phyloP scores from a whole-genome alignment of 2,113 vertebrate genomes.

The Lontra canadensis region DNA sequence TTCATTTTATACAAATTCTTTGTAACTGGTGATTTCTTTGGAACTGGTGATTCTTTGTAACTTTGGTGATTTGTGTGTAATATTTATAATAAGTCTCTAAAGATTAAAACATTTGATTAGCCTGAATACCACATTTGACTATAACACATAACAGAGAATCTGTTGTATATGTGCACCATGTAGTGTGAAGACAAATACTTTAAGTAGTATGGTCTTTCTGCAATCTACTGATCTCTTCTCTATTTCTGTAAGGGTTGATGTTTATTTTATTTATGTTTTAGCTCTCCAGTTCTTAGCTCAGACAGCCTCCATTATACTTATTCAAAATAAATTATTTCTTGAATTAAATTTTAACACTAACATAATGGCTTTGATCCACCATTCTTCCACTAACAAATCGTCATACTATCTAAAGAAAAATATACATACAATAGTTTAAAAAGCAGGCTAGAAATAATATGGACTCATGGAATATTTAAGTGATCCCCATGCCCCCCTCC shows the following conservation, averaged over 20 bases:
- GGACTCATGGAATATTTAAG: neutral
- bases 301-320: neutral
- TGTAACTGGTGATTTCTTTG: neutral
- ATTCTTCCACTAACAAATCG: neutral
- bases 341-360: conserved; percentile 47
- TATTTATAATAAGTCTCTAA: conserved; percentile 1
- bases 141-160: neutral
- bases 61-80: neutral
- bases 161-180: neutral
- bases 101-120: conserved; percentile 16
- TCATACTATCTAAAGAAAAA: neutral
- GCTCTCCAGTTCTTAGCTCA: neutral
- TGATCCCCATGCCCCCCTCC: neutral
- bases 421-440: neutral
- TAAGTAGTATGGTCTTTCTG: neutral
- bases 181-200: neutral
- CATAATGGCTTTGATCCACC: neutral
- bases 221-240: neutral
- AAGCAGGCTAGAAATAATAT: conserved; percentile 1
- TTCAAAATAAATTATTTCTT: conserved; percentile 19
- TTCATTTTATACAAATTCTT: conserved; percentile 9
- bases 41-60: neutral
- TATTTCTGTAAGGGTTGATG: neutral
- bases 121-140: neutral
- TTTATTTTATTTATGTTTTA: conserved; percentile 14